Conservation (phyloP, 2,888 invertebrate species). For the Crematogaster levior region DNA sequence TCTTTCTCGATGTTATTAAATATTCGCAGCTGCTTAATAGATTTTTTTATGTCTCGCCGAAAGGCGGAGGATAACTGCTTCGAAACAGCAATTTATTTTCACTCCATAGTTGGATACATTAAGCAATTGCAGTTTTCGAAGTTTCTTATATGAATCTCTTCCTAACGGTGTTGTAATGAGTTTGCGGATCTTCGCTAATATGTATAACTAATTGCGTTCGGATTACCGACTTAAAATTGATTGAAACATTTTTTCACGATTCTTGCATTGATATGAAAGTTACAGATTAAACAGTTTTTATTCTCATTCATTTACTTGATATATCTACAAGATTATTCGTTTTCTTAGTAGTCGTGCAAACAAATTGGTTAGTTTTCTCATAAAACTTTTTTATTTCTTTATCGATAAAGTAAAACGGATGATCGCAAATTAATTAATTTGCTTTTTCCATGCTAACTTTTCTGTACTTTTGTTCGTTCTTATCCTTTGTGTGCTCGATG, state of each 20-base stretch:
- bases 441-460: slow-evolving; percentile 17
- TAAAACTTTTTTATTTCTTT: not conserved
- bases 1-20: slow-evolving; percentile 25
- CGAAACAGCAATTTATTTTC: slow-evolving; percentile 39
- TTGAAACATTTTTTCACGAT: slow-evolving; percentile 1
- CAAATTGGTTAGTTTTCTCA: not conserved
- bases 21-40: slow-evolving; percentile 37
- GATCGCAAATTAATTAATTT: slow-evolving; percentile 37
- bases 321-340: not conserved
- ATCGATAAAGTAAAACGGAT: not conserved
- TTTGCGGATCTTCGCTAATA: slow-evolving; percentile 26
- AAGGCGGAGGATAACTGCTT: slow-evolving; percentile 12
- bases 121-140: slow-evolving; percentile 36
- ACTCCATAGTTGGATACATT: slow-evolving; percentile 20
- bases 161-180: slow-evolving; percentile 32
- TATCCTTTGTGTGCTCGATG: slow-evolving; percentile 23
- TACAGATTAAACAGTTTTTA: not conserved
- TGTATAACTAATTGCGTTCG: slow-evolving; percentile 14
- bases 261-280: not conserved
- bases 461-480: not conserved
- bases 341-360: slow-evolving; percentile 1
- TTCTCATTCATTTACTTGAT: slow-evolving; percentile 23
- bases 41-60: slow-evolving; percentile 1
- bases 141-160: slow-evolving; percentile 20
- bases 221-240: slow-evolving; percentile 11